Conservation (phyloP, 1,140 invertebrate species). For the Drosophila busckii region DNA sequence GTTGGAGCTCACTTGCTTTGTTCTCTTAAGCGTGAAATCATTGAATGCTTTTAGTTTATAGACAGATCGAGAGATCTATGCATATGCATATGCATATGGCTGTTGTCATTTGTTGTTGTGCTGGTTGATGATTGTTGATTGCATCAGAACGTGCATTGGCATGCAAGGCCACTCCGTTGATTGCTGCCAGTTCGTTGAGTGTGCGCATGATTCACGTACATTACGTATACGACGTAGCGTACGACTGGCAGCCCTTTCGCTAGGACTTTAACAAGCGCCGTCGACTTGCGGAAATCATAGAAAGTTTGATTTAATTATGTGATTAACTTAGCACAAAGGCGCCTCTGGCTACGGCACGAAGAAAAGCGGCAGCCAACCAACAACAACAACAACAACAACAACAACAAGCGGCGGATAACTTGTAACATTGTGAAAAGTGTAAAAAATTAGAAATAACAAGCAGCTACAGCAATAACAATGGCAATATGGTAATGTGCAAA, state of each 20-base stretch:
- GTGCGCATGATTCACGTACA: conserved; percentile 17
- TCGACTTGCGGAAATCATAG: conserved; percentile 57
- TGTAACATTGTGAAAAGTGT: conserved; percentile 54
- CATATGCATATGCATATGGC: neutral
- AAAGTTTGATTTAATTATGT: conserved; percentile 75
- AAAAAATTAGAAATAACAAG: conserved; percentile 71
- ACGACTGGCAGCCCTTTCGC: no score
- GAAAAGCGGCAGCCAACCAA: no score
- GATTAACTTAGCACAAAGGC: conserved; percentile 72
- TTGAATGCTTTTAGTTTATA: no score
- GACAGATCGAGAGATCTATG: no score
- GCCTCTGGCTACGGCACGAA: conserved; percentile 38
- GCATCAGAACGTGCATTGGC: conserved; percentile 13
- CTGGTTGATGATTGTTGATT: conserved; percentile 16
- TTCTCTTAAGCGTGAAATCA: no score
- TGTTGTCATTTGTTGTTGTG: conserved; percentile 10
- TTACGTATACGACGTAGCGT: conserved; percentile 38
- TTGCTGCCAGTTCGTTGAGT: neutral
- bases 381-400: conserved; percentile 14
- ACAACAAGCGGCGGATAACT: conserved; percentile 48
- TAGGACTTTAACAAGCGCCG: no score
- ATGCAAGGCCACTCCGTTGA: conserved; percentile 6
- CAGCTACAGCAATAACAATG: conserved; percentile 31
- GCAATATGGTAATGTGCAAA: conserved; percentile 57
- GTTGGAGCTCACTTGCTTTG: no score